Percentiles rank a stretch among this genome's conserved stretches.
phyloP scores from a whole-genome alignment of 2,888 invertebrate species.

The Hemistola chrysoprasaria region DNA sequence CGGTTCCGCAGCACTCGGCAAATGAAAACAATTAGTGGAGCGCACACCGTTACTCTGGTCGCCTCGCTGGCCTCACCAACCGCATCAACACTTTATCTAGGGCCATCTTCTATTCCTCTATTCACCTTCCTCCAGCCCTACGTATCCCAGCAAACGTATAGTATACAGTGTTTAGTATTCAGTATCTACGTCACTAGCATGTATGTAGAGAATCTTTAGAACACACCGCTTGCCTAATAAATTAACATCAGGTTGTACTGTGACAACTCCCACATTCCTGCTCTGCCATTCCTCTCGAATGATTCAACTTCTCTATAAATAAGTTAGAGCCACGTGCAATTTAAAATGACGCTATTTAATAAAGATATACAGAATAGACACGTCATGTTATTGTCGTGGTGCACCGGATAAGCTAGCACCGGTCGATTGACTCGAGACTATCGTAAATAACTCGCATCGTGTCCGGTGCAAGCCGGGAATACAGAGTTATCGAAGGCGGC shows the following conservation, averaged over 20 bases:
- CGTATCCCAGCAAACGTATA: too few relatives aligned
- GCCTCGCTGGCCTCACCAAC: too few relatives aligned
- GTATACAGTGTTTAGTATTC: too few relatives aligned
- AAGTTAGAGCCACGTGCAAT: constrained; percentile 67
- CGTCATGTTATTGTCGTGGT: constrained; percentile 77
- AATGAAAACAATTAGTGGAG: constrained; percentile 64
- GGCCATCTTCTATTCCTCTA: constrained; percentile 14
- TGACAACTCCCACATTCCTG: constrained; percentile 38
- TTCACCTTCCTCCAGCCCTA: constrained; percentile 10
- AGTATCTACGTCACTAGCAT: neutral
- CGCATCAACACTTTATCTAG: too few relatives aligned
- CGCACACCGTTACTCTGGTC: constrained; percentile 49
- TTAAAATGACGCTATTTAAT: constrained; percentile 72
- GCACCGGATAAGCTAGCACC: constrained; percentile 77
- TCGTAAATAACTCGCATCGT: constrained; percentile 77
- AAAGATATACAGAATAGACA: constrained; percentile 74
- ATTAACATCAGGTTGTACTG: constrained; percentile 23
- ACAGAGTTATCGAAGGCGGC: constrained; percentile 62
- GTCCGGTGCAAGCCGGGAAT: constrained; percentile 74
- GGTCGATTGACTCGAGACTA: constrained; percentile 76
- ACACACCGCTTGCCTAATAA: constrained; percentile 25
- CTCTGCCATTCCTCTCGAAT: constrained; percentile 50
- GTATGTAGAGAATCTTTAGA: too few relatives aligned
- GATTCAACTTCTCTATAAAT: constrained; percentile 68
- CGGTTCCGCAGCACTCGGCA: constrained; percentile 59